These are phyloP conservation scores for Bombylius discolor DNA, from an alignment of 2,888 invertebrate genomes.

Conservation along the genomic window DNA sequence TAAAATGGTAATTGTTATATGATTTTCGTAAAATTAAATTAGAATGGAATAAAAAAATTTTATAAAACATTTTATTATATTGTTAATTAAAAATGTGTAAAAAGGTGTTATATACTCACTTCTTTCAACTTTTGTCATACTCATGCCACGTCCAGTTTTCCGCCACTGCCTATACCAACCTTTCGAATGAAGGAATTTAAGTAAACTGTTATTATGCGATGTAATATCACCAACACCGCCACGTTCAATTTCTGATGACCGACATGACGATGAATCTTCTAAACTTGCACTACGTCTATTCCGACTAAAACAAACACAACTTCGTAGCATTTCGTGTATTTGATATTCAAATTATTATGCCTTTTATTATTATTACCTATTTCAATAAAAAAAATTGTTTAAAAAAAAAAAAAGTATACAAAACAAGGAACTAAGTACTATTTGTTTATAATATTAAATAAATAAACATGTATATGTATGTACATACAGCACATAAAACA, in stretches of 20 bases:
- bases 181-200: slow-evolving; percentile 39
- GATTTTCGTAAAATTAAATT: too few species aligned
- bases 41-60: too few species aligned
- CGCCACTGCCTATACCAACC: slow-evolving; percentile 55
- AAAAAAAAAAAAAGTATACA: too few species aligned
- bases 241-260: slow-evolving; percentile 36
- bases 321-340: slow-evolving; percentile 28
- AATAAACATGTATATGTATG: too few species aligned
- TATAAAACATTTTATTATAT: too few species aligned
- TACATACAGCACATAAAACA: too few species aligned
- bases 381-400: too few species aligned
- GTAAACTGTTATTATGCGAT: slow-evolving; percentile 24
- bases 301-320: slow-evolving; percentile 34
- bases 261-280: slow-evolving; percentile 36
- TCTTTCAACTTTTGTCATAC: slow-evolving; percentile 65
- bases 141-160: slow-evolving; percentile 48
- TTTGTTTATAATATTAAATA: too few species aligned
- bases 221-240: slow-evolving; percentile 21
- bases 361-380: too few species aligned
- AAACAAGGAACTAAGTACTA: too few species aligned
- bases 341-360: background rate
- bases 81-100: background rate
- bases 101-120: slow-evolving; percentile 43
- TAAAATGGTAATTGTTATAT: too few species aligned
- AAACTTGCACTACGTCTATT: slow-evolving; percentile 34